Base-by-base conservation (phyloP, 1,140 invertebrate species). In the Cydia fagiglandana region DNA sequence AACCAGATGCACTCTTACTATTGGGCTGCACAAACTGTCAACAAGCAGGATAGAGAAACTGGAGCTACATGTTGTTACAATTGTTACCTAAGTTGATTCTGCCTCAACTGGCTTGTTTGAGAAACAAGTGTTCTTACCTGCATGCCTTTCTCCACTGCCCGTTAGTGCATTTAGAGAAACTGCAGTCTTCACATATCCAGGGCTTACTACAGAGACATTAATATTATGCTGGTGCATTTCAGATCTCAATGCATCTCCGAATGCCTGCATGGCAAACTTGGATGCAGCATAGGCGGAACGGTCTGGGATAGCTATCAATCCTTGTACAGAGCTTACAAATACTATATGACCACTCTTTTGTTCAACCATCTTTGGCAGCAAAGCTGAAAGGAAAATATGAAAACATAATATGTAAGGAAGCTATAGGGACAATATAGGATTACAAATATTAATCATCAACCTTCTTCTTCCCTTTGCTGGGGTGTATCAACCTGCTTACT, bases 211-310 rank as follows among this genome's bases (percentile, higher is more conserved):
- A 56, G 96, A 96, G 2, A 99, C 96, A 86, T 96, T 94, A 73
- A 99, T 94, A 84, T 97, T 96, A 80, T 96, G 93, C 66, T 95
- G 91, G 34, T 93, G 87, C 80, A 98, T 94, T 94, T 98, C 98
- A 28, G 97, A 95, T 84, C 97, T 92, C 15, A 98, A 89, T n/a
- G 94, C 94, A 91, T 98, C 98, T 76, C 95, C 96, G 93, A 97
- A 98, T 38, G 97, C 97, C 94, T 98, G 97, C 17, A 99, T 84
- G 2, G 98, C 98, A 94, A 99, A 98, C 93, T 99, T 99, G 0
- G 98, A 98, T 20, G 98, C 98, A 77, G 96, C 95, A 94, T 99
- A 99, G 2, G 97, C 96, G 41, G 97, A 97, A 78, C 97, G 95
- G 86, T 96, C 96, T 53, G 98, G 98, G 84, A 99, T 95, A 4